Evolutionary conservation across 2,113 vertebrate genomes (phyloP).

Genomic region (Alces alces): DNA sequence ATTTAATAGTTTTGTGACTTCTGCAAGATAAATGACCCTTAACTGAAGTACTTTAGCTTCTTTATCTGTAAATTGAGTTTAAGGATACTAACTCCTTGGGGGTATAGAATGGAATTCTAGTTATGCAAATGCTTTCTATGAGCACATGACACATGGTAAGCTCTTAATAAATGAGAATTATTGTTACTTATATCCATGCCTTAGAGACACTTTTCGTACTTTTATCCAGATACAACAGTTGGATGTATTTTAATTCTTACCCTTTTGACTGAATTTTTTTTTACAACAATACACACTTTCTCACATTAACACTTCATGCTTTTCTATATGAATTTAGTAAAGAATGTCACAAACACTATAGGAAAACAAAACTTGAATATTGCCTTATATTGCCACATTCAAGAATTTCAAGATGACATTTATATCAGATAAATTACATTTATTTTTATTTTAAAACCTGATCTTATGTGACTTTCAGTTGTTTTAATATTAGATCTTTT

Average conservation of each 20-base stretch:
- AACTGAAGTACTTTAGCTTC: not conserved
- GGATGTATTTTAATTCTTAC: not conserved
- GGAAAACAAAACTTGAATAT: not conserved
- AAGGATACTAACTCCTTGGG: not conserved
- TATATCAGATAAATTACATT: not conserved
- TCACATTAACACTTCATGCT: constrained; percentile 85
- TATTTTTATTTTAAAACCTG: not conserved
- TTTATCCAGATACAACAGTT: not conserved
- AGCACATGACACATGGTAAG: not conserved
- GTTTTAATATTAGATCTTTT: not conserved
- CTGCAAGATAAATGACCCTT: not conserved
- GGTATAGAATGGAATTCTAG: not conserved
- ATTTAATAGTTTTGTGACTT: not conserved
- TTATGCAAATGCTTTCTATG: not conserved
- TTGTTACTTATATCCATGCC: not conserved
- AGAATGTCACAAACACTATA: constrained; percentile 77
- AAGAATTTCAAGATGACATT: not conserved
- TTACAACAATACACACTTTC: constrained; percentile 83
- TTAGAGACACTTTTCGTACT: not conserved
- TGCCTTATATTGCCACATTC: not conserved
- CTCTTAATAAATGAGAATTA: not conserved
- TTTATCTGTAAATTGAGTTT: not conserved
- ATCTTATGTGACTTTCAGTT: not conserved
- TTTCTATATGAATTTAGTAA: constrained; percentile 86
- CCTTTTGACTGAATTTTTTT: constrained; percentile 80